These are phyloP conservation scores for Drosophila sordidula DNA, from an alignment of 2,888 invertebrate species.

Conservation along the genomic window DNA sequence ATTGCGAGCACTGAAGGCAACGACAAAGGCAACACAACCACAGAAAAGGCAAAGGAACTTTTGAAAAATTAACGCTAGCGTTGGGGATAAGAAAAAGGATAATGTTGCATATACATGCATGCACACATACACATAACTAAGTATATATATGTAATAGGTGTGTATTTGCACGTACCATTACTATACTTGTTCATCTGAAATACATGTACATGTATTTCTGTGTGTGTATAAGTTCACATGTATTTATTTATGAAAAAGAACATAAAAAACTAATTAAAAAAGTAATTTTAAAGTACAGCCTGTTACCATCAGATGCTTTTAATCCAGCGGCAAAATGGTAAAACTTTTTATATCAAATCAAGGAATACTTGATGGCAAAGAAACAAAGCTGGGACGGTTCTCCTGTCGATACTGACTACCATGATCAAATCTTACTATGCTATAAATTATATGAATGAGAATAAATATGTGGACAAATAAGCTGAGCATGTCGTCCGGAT, in stretches of 20 bases:
- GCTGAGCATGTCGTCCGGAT: too few relatives aligned
- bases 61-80: slow-evolving; percentile 68
- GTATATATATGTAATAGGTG: not conserved
- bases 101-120: slow-evolving; percentile 30
- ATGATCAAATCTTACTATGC: too few relatives aligned
- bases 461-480: too few relatives aligned
- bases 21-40: slow-evolving; percentile 46
- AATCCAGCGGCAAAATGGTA: not conserved
- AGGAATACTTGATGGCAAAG: too few relatives aligned
- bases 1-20: slow-evolving; percentile 29
- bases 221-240: not conserved
- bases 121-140: not conserved
- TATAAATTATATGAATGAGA: too few relatives aligned
- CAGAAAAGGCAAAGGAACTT: slow-evolving; percentile 58
- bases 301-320: not conserved
- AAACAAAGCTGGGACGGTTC: too few relatives aligned
- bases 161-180: not conserved
- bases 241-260: slow-evolving; percentile 2
- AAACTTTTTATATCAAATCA: too few relatives aligned
- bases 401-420: too few relatives aligned
- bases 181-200: too few relatives aligned
- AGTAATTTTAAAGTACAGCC: not conserved
- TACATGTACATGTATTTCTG: not conserved
- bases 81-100: slow-evolving; percentile 70
- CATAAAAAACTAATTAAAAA: slow-evolving; percentile 18